Conservation (phyloP, 2,888 invertebrate genomes). For the Scaptomyza cyrtandrae region DNA sequence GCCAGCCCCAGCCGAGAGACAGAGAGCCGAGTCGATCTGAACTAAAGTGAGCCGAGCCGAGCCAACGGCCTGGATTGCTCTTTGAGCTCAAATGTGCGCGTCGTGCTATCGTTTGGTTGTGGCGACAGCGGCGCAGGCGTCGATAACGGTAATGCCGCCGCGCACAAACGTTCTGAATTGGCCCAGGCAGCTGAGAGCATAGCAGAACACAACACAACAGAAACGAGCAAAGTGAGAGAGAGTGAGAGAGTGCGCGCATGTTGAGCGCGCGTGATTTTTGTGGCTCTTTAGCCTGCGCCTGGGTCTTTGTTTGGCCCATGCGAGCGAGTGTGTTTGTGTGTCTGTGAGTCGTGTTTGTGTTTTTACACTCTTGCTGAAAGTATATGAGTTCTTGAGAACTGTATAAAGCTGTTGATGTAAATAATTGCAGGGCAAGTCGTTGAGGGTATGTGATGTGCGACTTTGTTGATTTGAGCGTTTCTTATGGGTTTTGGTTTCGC, state of each 20-base stretch:
- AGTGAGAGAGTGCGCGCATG: slow-evolving; percentile 50
- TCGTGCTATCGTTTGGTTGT: slow-evolving; percentile 40
- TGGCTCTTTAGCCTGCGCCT: slow-evolving; percentile 68
- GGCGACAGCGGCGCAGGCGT: slow-evolving; percentile 61
- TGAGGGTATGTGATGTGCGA: slow-evolving; percentile 31
- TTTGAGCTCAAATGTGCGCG: slow-evolving; percentile 59
- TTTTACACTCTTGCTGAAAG: slow-evolving; percentile 35
- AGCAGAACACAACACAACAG: slow-evolving; percentile 21
- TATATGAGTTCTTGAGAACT: not conserved
- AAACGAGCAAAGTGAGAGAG: not conserved
- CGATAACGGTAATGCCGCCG: slow-evolving; percentile 72
- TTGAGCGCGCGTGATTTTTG: slow-evolving; percentile 79
- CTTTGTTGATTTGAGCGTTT: slow-evolving; percentile 3
- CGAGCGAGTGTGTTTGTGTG: slow-evolving; percentile 32
- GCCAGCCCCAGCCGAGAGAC: slow-evolving; percentile 42
- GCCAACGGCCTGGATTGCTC: slow-evolving; percentile 55
- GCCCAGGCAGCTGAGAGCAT: slow-evolving; percentile 51
- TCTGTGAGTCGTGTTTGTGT: slow-evolving; percentile 50
- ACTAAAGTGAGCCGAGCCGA: slow-evolving; percentile 11
- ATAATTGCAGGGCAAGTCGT: not conserved
- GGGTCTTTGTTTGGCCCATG: slow-evolving; percentile 62
- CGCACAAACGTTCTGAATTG: slow-evolving; percentile 59
- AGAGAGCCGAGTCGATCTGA: slow-evolving; percentile 33
- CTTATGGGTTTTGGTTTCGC: slow-evolving; percentile 64
- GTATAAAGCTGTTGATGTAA: not conserved